These are phyloP conservation scores for Zygothrica quintamaculata DNA, from an alignment of 2,888 invertebrate genomes.

Conservation along the genomic window DNA sequence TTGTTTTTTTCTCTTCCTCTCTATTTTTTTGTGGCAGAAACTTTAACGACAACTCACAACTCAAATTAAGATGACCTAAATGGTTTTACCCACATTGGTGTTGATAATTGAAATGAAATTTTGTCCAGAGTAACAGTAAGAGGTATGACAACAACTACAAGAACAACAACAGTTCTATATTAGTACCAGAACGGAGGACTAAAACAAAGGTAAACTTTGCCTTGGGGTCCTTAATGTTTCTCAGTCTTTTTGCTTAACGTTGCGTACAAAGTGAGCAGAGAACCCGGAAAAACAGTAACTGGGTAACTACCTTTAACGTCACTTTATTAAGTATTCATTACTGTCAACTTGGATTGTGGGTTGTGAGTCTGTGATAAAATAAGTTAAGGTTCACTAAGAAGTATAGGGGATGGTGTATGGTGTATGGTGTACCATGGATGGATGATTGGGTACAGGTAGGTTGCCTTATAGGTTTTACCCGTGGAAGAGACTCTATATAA, in stretches of 20 bases:
- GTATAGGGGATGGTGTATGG: not conserved
- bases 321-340: slow-evolving; percentile 80
- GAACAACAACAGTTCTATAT: slow-evolving; percentile 22
- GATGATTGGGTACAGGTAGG: not conserved
- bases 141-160: slow-evolving; percentile 33
- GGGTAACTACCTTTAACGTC: slow-evolving; percentile 62
- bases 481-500: slow-evolving; percentile 8
- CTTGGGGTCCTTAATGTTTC: slow-evolving; percentile 33
- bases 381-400: slow-evolving; percentile 2
- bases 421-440: too few relatives aligned
- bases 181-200: slow-evolving; percentile 12
- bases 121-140: too few relatives aligned
- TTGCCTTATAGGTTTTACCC: too few relatives aligned
- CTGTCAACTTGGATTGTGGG: slow-evolving; percentile 62
- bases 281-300: slow-evolving; percentile 31
- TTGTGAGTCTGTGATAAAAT: slow-evolving; percentile 5
- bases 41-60: slow-evolving; percentile 33
- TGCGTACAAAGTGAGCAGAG: slow-evolving; percentile 22
- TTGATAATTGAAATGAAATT: slow-evolving; percentile 74
- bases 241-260: slow-evolving; percentile 27
- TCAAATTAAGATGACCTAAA: slow-evolving; percentile 51
- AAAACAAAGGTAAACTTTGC: slow-evolving; percentile 71
- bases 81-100: slow-evolving; percentile 45
- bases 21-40: not conserved
- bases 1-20: too few relatives aligned